Base-by-base conservation (phyloP, 1,140 invertebrate genomes). In the Euura saliciscinereae region DNA sequence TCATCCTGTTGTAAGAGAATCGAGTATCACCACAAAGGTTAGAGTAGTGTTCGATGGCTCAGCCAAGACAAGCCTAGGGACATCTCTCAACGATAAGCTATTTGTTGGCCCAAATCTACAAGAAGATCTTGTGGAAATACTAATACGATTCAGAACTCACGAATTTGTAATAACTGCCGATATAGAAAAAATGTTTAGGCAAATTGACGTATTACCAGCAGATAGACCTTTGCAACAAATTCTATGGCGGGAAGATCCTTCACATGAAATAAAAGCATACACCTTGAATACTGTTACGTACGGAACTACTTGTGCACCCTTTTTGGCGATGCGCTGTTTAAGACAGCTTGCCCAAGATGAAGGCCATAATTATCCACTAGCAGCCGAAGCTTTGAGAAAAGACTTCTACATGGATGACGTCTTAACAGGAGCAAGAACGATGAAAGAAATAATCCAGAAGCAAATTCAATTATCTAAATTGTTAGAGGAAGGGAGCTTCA, bases 251-350 rank as follows among this genome's bases (percentile, higher is more conserved):
- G 10, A 65, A 2, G 6, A 44, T n/a, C 70, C 51, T 0, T 28
- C 67, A 11, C 44, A 80, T 42, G 44, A 72, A 0, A 67, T 85
- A 6, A 44, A 64, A 44, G 75, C 70, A 11, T 88, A 66, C 77
- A 70, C 70, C 44, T 67, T 88, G 3, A 78, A 70, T 5, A 87
- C 81, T 2, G 79, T 87, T 2, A 87, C 85, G 0, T 88, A 84
- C 73, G 85, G 86, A 2, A 82, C 80, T 66, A 46, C 76, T 2
- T 74, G 73, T 8, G 78, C 80, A 8, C 74, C 83, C 0, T 87
- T 76, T 75, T 71, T 83, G 59, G 83, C 83, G 1, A 77, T 74
- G 6, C 66, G 77, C 66, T 75, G 46, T 77, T 64, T 88, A 4
- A 44, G 80, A n/a, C 80, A 80, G 77, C 70, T 80, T 0, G 79